A percentile compares a stretch with the other conserved stretches of the same genome.
phyloP scores from a whole-genome alignment of 2,888 invertebrate genomes.

The Caenorhabditis plicata region DNA sequence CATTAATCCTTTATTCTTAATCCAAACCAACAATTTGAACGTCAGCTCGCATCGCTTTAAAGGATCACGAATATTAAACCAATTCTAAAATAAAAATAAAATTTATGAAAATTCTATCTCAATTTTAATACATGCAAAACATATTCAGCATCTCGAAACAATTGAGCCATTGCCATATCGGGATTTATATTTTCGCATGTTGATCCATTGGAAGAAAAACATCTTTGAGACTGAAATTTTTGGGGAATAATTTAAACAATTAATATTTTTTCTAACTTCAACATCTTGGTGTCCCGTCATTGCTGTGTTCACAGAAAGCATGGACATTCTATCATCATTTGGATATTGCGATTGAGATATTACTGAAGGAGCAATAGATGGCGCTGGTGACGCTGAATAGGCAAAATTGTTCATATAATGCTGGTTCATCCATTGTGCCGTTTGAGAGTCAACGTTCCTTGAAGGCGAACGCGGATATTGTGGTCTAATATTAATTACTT shows the following conservation, averaged over 20 bases:
- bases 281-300: slow-evolving; percentile 10
- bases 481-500: too few relatives aligned
- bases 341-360: slow-evolving; percentile 16
- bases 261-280: too few relatives aligned
- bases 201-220: slow-evolving; percentile 32
- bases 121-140: slow-evolving; percentile 6
- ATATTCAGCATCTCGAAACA: slow-evolving; percentile 3
- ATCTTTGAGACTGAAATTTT: slow-evolving; percentile 23
- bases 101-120: neutral
- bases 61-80: slow-evolving; percentile 11
- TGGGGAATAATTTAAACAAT: slow-evolving; percentile 19
- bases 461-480: slow-evolving; percentile 17
- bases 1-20: slow-evolving; percentile 9
- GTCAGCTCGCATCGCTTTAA: slow-evolving; percentile 4
- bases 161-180: slow-evolving; percentile 3
- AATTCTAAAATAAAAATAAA: slow-evolving; percentile 11
- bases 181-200: slow-evolving; percentile 33
- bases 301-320: slow-evolving; percentile 27
- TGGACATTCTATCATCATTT: slow-evolving; percentile 29
- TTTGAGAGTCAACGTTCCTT: slow-evolving; percentile 6
- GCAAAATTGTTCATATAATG: slow-evolving; percentile 17
- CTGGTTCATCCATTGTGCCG: slow-evolving; percentile 27
- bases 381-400: slow-evolving; percentile 20
- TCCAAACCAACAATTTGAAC: slow-evolving; percentile 6
- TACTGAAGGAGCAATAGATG: slow-evolving; percentile 20